phyloP scores from a whole-genome alignment of 1,140 invertebrate genomes.

The Drosophila carrolli region DNA sequence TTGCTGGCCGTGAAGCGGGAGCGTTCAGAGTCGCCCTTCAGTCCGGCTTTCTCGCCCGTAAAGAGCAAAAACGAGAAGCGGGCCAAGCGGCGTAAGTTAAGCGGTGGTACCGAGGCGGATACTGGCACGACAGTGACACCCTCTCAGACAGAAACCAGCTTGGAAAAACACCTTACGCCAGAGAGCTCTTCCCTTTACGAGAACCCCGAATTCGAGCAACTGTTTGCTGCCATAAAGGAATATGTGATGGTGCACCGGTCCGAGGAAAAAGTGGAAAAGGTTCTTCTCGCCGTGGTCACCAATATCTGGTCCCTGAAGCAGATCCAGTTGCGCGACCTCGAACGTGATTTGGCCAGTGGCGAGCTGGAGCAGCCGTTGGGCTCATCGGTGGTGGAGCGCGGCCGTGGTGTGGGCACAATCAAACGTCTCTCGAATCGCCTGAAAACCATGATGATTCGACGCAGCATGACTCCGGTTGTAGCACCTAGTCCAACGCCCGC shows the following conservation, averaged over 20 bases:
- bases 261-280: conserved; percentile 62
- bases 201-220: conserved; percentile 56
- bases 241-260: conserved; percentile 61
- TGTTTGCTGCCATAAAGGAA: conserved; percentile 58
- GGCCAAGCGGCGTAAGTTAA: conserved; percentile 61
- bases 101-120: conserved; percentile 37
- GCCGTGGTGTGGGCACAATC: conserved; percentile 36
- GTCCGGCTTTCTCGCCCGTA: conserved; percentile 73
- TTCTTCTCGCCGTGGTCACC: conserved; percentile 49
- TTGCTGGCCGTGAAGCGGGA: conserved; percentile 55
- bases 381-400: conserved; percentile 21
- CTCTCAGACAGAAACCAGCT: not conserved
- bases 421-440: conserved; percentile 70
- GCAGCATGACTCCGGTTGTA: conserved; percentile 55
- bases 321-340: conserved; percentile 52
- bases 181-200: conserved; percentile 11
- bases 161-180: conserved; percentile 5
- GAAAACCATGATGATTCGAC: conserved; percentile 49
- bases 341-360: conserved; percentile 45
- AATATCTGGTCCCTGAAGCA: conserved; percentile 66
- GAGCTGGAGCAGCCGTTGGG: conserved; percentile 36
- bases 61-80: conserved; percentile 54
- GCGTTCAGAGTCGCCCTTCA: conserved; percentile 67
- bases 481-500: conserved; percentile 18
- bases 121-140: conserved; percentile 18